Conservation (phyloP, 2,888 invertebrate genomes). For the Idaea biselata region DNA sequence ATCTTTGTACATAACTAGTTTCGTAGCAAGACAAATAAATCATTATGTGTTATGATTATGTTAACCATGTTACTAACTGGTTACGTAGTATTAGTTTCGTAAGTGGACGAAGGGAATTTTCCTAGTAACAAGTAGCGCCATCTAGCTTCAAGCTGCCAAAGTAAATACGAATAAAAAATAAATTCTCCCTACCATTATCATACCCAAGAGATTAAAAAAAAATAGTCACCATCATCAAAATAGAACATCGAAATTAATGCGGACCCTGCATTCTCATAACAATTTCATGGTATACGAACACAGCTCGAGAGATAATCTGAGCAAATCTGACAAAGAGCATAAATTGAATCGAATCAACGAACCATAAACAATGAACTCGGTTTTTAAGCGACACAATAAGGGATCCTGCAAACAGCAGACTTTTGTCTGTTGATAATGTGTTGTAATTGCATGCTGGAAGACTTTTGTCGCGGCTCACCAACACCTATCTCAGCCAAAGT, state of each 20-base stretch:
- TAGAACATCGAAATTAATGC: slow-evolving; percentile 37
- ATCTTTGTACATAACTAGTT: too few species aligned
- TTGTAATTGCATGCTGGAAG: too few species aligned
- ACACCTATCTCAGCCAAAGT: too few species aligned
- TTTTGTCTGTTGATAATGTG: background rate
- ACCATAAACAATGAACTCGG: slow-evolving; percentile 38
- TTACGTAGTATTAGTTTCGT: too few species aligned
- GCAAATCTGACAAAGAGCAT: slow-evolving; percentile 41
- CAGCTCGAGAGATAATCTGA: slow-evolving; percentile 36
- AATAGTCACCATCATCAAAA: slow-evolving; percentile 18
- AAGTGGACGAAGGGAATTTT: too few species aligned
- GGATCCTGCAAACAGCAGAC: background rate
- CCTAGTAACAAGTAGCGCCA: too few species aligned
- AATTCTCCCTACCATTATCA: background rate
- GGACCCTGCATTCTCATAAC: slow-evolving; percentile 37
- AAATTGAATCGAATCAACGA: slow-evolving; percentile 37
- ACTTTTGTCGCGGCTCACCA: too few species aligned
- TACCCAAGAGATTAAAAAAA: background rate
- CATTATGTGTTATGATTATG: too few species aligned
- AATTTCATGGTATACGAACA: slow-evolving; percentile 43
- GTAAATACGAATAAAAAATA: too few species aligned
- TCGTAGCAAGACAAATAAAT: too few species aligned
- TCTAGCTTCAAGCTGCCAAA: too few species aligned
- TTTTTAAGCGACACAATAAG: slow-evolving; percentile 30
- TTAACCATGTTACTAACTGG: too few species aligned